Evolutionary conservation across 2,888 invertebrate species (phyloP), one percentile per base, ranked within the genome.

Genomic region (Mythimna impura): DNA sequence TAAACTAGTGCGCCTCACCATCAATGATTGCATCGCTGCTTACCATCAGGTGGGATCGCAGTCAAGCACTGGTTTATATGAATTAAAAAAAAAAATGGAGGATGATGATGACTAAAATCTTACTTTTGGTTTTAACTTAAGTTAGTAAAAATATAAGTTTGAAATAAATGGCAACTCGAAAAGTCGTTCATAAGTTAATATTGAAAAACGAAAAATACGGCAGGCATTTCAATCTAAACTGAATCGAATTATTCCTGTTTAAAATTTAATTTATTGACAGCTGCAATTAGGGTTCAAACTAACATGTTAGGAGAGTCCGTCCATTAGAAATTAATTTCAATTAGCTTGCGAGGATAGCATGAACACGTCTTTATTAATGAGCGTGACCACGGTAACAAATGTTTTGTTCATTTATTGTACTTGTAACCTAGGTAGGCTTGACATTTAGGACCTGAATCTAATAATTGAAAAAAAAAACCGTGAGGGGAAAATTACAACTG

Each of bases 281-380:
- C 3, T 30, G 10, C 14, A 12, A 50, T 40, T 12, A 50, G n/a
- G 0, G 12, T n/a, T 50, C 14, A 14, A 52, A 52, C 5, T 25
- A 52, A 30, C 9, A 22, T 52, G 2, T 34, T 22, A 10, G 14
- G 12, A 30, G 36, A 30, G 20, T 47, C 12, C 17, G 3, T n/a
- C 14, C 12, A 20, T 58, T 43, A 52, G 8, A 58, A 58, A 73
- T 65, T 54, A n/a, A 30, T 40, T 54, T 61, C 25, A 73, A 73
- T 66, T 50, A 60, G 4, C 12, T 50, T 6, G 52, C 30, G 47
- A 30, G 30, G 5, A 10, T 34, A n/a, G n/a, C 43, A 20, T 17
- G n/a, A 60, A 36, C 10, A n/a, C 36, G 5, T 34, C 25, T 65
- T 66, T 54, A 73, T 36, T 36, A 60, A 74, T 73, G 14, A 40